Base-by-base conservation (phyloP, 2,797 vertebrate genomes). In the Characodon lateralis region DNA sequence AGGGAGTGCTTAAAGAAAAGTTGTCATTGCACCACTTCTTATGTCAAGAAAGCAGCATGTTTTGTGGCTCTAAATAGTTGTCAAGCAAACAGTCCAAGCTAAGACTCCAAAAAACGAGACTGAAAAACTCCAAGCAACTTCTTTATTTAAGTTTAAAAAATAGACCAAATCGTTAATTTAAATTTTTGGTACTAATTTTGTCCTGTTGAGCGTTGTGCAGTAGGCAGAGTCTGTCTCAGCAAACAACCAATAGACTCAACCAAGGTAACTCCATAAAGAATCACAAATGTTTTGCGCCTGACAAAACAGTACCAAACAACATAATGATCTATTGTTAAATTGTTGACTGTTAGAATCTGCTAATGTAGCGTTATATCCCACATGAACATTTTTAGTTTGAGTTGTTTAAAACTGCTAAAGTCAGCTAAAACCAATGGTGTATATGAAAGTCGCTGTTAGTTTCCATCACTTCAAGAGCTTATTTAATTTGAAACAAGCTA, bases 31-130 rank as follows among this genome's bases (percentile, higher is more conserved):
- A 74, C 20, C 46, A 4, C 31, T 39, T 51, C 46, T 65, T 55
- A 46, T 39, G 68, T 35, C 59, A 46, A 28, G 48, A 28, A 80
- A 63, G 24, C n/a, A 18, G 31, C 24, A 72, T 50, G 20, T 63
- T 61, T 71, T 26, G 16, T 51, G 43, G 22, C 51, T 66, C 59
- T 51, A 51, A 43, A 72, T 69, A 74, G 73, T 78, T 80, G 75
- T 73, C 53, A 39, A 31, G 72, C 78, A 59, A 74, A 72, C 51
- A 59, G 35, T 22, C 6, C n/a, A 72, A 31, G 26, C 53, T 61
- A 31, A 71, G 56, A 24, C 58, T 66, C 35, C 43, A 46, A 63
- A 65, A 79, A 28, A 72, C 31, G 63, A 70, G 26, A 53, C 22
- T 51, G 18, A 24, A 46, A 50, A 63, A 35, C 12, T 28, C 14